A percentile compares a stretch with the other conserved stretches of the same genome.
Conservation (phyloP, 1,140 invertebrate species). For the Scaptomyza pallida region DNA sequence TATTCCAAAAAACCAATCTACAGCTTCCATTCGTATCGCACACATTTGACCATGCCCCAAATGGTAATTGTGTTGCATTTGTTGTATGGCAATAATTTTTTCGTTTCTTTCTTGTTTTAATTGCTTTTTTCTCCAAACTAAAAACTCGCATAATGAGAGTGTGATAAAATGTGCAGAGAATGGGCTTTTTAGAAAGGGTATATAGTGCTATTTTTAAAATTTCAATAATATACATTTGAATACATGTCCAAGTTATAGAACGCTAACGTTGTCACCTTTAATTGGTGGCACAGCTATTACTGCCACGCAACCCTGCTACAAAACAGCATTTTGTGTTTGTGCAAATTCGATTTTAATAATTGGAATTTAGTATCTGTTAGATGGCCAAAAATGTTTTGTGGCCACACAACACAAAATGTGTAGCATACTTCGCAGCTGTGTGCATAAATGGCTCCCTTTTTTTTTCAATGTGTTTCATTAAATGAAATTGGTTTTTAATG, state of each 20-base stretch:
- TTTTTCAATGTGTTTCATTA: slow-evolving; percentile 45
- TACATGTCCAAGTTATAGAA: too few relatives aligned
- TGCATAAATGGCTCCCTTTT: not conserved
- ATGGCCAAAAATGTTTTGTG: slow-evolving; percentile 56
- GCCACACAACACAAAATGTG: slow-evolving; percentile 50
- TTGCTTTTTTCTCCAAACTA: slow-evolving; percentile 62
- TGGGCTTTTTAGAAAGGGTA: not conserved
- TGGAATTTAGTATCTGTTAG: slow-evolving; percentile 66
- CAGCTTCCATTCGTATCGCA: not conserved
- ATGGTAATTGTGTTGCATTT: slow-evolving; percentile 59
- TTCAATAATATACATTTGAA: too few relatives aligned
- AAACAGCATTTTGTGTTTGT: slow-evolving; percentile 21
- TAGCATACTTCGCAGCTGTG: slow-evolving; percentile 27
- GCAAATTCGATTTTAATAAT: slow-evolving; percentile 80
- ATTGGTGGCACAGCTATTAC: not conserved
- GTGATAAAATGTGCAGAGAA: slow-evolving; percentile 54
- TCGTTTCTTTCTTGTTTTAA: slow-evolving; percentile 49
- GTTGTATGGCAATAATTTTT: slow-evolving; percentile 21
- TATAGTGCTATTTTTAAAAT: too few relatives aligned
- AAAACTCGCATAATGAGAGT: slow-evolving; percentile 63
- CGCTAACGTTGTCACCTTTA: slow-evolving; percentile 2
- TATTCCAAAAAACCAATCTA: not conserved
- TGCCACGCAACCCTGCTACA: not conserved
- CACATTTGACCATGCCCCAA: not conserved
- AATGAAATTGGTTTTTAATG: slow-evolving; percentile 77